Percentiles rank a stretch among this genome's conserved stretches.
Evolutionary conservation across 2,113 vertebrate species (phyloP).

Genomic region (Ptyas mucosa): DNA sequence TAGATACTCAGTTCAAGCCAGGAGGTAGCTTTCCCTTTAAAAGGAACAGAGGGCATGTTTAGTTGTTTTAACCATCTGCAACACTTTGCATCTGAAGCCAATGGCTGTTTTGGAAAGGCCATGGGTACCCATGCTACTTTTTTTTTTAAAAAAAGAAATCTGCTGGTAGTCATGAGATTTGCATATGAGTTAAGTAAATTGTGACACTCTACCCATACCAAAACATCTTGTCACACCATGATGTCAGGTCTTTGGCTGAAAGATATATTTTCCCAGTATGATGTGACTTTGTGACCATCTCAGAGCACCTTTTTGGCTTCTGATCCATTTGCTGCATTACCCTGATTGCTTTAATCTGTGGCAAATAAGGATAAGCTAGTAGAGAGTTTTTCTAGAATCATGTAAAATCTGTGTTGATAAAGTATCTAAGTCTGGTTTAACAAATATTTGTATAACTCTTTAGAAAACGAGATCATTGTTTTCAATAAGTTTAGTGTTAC

Average conservation of each 20-base stretch:
- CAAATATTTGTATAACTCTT: not conserved
- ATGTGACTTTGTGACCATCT: not conserved
- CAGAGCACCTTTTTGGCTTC: not conserved
- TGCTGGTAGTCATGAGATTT: not conserved
- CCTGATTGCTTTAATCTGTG: not conserved
- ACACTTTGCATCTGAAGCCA: not conserved
- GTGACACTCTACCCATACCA: not conserved
- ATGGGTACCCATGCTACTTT: not conserved
- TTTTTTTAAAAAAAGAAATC: not conserved
- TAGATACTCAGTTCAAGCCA: not conserved
- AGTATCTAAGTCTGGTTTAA: not conserved
- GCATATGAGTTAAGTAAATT: not conserved
- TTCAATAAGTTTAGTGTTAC: not conserved
- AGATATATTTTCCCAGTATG: not conserved
- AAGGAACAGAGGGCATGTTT: not conserved
- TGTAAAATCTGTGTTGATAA: not conserved
- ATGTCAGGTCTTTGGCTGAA: not conserved
- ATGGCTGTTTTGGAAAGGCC: not conserved
- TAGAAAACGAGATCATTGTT: not conserved
- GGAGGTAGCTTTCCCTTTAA: not conserved
- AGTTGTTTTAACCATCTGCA: not conserved
- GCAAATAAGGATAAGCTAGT: not conserved
- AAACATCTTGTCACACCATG: not conserved
- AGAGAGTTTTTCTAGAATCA: not conserved
- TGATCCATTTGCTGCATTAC: not conserved